Evolutionary conservation across 1,140 invertebrate species (phyloP).

Genomic region (Dicyema japonicum): DNA sequence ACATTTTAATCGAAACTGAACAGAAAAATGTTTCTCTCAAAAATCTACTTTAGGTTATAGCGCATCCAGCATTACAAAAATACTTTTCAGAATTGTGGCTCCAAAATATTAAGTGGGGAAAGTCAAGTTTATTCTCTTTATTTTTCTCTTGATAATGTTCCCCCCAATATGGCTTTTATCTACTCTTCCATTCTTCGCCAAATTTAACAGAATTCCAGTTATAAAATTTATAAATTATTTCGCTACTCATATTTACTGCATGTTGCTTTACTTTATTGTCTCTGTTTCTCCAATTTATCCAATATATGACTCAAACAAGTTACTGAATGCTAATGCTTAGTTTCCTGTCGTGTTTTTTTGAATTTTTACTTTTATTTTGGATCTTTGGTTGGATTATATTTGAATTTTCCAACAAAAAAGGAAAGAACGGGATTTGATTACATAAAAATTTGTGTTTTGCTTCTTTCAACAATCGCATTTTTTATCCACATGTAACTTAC

Average conservation of each 20-base stretch:
- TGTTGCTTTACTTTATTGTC: constrained; percentile 50
- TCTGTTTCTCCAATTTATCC: constrained; percentile 45
- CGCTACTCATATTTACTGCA: constrained; percentile 81
- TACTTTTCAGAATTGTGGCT: constrained; percentile 39
- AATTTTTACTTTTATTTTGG: constrained; percentile 75
- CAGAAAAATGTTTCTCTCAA: too few species aligned
- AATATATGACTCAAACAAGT: too few species aligned
- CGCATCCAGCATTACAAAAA: constrained; percentile 24
- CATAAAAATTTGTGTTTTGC: constrained; percentile 38
- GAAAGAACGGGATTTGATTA: constrained; percentile 14
- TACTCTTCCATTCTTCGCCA: constrained; percentile 63
- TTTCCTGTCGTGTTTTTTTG: constrained; percentile 43
- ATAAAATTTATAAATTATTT: constrained; percentile 97
- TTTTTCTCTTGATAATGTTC: constrained; percentile 54
- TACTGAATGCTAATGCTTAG: too few species aligned
- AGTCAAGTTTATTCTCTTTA: constrained; percentile 64
- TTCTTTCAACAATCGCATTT: constrained; percentile 62
- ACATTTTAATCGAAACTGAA: constrained; percentile 84
- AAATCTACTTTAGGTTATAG: too few species aligned
- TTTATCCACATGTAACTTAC: constrained; percentile 61
- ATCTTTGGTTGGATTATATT: constrained; percentile 66
- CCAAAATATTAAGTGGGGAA: constrained; percentile 65
- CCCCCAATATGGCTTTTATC: constrained; percentile 81
- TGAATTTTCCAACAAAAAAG: constrained; percentile 80
- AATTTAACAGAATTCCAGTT: constrained; percentile 60